Evolutionary conservation across 2,797 vertebrate species (phyloP), one percentile per base, ranked within the genome.

Genomic region (Parambassis ranga): DNA sequence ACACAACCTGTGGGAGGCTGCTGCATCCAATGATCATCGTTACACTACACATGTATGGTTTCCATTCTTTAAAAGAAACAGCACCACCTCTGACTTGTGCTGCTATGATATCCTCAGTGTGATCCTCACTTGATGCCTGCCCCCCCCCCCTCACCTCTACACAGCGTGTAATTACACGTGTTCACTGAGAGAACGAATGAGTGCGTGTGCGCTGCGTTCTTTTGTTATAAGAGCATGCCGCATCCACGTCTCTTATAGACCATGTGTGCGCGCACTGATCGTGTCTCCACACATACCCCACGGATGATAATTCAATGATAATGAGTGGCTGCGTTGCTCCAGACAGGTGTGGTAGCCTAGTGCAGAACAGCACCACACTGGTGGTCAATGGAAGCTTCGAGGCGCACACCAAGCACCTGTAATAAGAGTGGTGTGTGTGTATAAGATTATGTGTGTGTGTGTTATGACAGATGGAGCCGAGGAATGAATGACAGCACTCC

Each of bases 281-380:
- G n/a, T n/a, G n/a, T n/a, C n/a, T n/a, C n/a, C n/a, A n/a, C n/a
- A n/a, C n/a, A n/a, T n/a, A n/a, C n/a, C n/a, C n/a, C n/a, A n/a
- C n/a, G n/a, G 1, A 58, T 28, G 5, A 64, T 23, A 1, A 42
- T 4, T 61, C 11, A 37, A 37, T 47, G 31, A 52, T 14, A 14
- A 48, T 23, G 69, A 52, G 61, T 19, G 19, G n/a, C 39, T 5
- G 73, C 52, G 49, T 46, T 22, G 77, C 52, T 52, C 65, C 71
- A 77, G 75, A 81, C 83, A 87, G 82, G 82, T 86, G 82, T 58
- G 77, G 82, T 80, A 52, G 71, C 36, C 52, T 41, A 10, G 27
- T 15, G 35, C 36, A 14, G 39, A n/a, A n/a, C 5, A n/a, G 14
- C 5, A 26, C 24, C 24, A 20, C 61, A 4, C 38, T 7, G 46